phyloP scores from a whole-genome alignment of 2,888 invertebrate genomes.

The Drosophila acutilabella region DNA sequence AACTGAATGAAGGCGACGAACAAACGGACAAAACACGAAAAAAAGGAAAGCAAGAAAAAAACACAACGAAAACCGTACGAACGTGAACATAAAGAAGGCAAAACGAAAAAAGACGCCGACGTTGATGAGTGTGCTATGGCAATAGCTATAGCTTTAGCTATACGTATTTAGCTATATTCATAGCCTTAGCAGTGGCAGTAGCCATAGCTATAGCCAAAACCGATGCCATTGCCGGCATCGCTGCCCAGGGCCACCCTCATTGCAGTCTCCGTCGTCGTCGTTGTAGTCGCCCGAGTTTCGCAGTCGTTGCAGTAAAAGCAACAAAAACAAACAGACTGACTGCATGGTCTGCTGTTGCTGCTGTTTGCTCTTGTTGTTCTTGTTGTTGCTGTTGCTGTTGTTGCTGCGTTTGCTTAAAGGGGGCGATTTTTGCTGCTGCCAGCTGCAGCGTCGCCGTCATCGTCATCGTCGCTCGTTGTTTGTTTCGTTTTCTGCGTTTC shows the following conservation, averaged over 20 bases:
- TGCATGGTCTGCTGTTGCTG: constrained; percentile 52
- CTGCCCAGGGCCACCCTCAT: constrained; percentile 65
- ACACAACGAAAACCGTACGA: constrained; percentile 40
- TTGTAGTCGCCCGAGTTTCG: constrained; percentile 50
- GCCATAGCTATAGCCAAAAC: constrained; percentile 20
- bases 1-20: constrained; percentile 41
- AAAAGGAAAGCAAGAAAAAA: background rate
- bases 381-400: constrained; percentile 24
- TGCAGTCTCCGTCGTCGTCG: constrained; percentile 38
- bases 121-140: constrained; percentile 34
- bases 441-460: constrained; percentile 35
- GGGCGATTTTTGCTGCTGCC: constrained; percentile 74
- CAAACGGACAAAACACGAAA: constrained; percentile 23
- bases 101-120: constrained; percentile 33
- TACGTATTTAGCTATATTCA: constrained; percentile 4
- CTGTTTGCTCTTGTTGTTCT: constrained; percentile 32
- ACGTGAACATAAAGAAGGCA: constrained; percentile 39
- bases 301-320: constrained; percentile 58
- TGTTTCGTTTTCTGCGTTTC: constrained; percentile 69
- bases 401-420: constrained; percentile 67
- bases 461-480: constrained; percentile 42
- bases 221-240: constrained; percentile 40
- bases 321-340: constrained; percentile 44
- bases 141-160: constrained; percentile 8
- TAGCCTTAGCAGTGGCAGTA: background rate